Percentiles rank a stretch among this genome's conserved stretches.
These are phyloP conservation scores for Ochotona curzoniae DNA, from an alignment of 2,113 vertebrate genomes.

Conservation along the genomic window DNA sequence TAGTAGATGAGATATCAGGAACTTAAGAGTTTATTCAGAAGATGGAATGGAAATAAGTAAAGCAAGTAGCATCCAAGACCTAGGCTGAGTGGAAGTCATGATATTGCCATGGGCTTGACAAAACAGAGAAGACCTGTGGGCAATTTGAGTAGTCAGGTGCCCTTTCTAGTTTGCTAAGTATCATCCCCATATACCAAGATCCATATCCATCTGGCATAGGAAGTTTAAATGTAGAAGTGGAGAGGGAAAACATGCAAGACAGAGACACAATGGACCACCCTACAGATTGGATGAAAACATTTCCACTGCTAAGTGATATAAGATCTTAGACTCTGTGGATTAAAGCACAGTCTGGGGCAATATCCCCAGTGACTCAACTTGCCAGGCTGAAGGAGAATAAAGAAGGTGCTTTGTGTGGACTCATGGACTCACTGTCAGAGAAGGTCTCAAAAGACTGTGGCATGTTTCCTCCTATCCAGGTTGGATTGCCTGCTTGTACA, in stretches of 20 bases:
- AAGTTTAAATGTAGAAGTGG: neutral
- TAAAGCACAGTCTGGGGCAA: neutral
- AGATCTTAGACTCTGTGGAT: neutral
- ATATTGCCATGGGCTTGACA: neutral
- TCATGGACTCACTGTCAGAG: neutral
- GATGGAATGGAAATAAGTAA: neutral
- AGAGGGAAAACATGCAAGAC: neutral
- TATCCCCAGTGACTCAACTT: fast-evolving
- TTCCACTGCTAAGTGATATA: neutral
- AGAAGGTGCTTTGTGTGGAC: neutral
- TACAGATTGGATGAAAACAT: neutral
- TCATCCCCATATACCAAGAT: neutral
- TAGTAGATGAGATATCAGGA: conserved; percentile 28
- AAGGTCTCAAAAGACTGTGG: neutral
- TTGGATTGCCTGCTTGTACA: conserved; percentile 92
- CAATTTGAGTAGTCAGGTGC: neutral
- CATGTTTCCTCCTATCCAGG: conserved; percentile 83
- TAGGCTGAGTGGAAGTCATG: neutral
- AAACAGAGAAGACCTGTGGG: neutral
- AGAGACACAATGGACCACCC: neutral
- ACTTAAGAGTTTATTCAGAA: neutral
- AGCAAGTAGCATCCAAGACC: neutral
- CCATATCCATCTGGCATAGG: neutral
- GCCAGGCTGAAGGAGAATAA: neutral
- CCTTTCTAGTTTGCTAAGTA: neutral